These are phyloP conservation scores for Rhinogobius similis DNA, from an alignment of 2,113 vertebrate genomes.

Conservation along the genomic window DNA sequence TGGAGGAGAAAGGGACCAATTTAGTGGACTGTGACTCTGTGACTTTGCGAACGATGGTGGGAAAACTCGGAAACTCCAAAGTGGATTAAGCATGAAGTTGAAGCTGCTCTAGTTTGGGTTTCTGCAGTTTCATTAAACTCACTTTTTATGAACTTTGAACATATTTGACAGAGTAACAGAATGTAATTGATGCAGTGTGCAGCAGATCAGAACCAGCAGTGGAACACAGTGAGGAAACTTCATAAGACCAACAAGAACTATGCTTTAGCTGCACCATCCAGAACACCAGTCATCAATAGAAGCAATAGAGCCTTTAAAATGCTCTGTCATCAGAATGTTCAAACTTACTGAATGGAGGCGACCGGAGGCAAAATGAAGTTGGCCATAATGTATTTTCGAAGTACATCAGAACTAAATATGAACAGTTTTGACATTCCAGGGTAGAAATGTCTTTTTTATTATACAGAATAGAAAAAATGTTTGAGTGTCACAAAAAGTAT, in stretches of 20 bases:
- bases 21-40: slow-evolving; percentile 2
- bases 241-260: not conserved
- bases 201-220: not conserved
- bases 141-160: not conserved
- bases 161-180: not conserved
- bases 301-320: too few species aligned
- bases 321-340: too few species aligned
- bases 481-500: too few species aligned
- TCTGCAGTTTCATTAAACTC: not conserved
- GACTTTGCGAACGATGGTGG: not conserved
- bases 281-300: not conserved
- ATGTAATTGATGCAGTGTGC: not conserved
- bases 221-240: not conserved
- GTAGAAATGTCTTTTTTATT: too few species aligned
- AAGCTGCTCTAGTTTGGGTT: not conserved
- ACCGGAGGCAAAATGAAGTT: too few species aligned
- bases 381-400: too few species aligned
- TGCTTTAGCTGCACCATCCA: not conserved
- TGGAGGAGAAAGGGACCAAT: not conserved
- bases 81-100: not conserved
- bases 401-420: too few species aligned
- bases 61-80: slow-evolving; percentile 1
- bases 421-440: too few species aligned
- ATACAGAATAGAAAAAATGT: too few species aligned
- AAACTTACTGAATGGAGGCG: too few species aligned